Conservation (phyloP, 2,113 vertebrate genomes). For the Thinocorus orbignyianus region DNA sequence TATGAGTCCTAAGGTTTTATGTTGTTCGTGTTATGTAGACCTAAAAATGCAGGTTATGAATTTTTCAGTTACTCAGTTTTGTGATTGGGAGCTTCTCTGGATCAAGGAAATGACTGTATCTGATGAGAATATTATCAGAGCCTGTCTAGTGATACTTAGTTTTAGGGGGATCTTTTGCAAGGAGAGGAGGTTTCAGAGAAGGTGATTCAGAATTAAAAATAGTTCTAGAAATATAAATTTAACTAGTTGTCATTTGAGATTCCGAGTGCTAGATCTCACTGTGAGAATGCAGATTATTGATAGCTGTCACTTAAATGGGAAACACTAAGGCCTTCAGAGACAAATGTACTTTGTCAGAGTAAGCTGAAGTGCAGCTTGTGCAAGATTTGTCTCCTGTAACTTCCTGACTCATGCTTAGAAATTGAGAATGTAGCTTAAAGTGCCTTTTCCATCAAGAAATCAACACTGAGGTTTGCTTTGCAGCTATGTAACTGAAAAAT, state of each 20-base stretch:
- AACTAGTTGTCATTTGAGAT: background rate
- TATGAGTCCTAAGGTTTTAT: background rate
- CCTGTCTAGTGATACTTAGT: background rate
- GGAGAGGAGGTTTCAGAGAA: background rate
- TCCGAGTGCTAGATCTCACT: background rate
- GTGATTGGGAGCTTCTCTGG: background rate
- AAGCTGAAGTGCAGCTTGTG: background rate
- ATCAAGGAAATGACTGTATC: background rate
- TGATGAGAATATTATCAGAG: background rate
- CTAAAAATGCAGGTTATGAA: background rate
- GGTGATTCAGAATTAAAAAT: background rate
- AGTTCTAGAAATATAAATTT: background rate
- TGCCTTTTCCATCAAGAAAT: background rate
- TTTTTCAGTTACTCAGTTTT: background rate
- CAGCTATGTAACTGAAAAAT: background rate
- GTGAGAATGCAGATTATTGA: background rate
- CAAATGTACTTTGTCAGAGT: background rate
- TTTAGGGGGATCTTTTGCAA: background rate
- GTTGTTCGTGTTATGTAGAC: background rate
- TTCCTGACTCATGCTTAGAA: background rate
- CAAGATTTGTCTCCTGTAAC: background rate
- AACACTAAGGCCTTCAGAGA: background rate
- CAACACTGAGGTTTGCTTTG: background rate
- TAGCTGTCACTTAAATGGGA: background rate
- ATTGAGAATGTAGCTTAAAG: background rate